Percentiles rank a stretch among this genome's conserved stretches.
phyloP scores from a whole-genome alignment of 2,113 vertebrate genomes.

The Notothenia coriiceps region DNA sequence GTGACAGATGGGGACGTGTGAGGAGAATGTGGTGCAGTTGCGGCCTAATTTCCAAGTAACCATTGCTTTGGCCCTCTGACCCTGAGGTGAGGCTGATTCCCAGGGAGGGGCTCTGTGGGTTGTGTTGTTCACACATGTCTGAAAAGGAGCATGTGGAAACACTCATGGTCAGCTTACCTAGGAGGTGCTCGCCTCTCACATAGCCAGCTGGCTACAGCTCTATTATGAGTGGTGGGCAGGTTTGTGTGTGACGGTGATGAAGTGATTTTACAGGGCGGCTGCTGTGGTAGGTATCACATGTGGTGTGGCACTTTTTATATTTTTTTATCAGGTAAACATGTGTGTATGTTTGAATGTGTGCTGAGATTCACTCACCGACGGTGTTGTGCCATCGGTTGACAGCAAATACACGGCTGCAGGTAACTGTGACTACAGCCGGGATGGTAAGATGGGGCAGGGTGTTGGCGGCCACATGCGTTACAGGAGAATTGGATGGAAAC shows the following conservation, averaged over 20 bases:
- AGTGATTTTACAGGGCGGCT: slow-evolving; percentile 66
- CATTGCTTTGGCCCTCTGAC: slow-evolving; percentile 79
- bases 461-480: slow-evolving; percentile 97
- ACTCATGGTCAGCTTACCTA: slow-evolving; percentile 70
- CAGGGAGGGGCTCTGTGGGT: slow-evolving; percentile 73
- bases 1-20: slow-evolving; percentile 85
- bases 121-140: slow-evolving; percentile 83
- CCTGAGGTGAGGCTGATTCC: slow-evolving; percentile 79
- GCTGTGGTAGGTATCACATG: slow-evolving; percentile 61
- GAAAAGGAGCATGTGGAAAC: slow-evolving; percentile 80
- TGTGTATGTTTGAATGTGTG: slow-evolving; percentile 25
- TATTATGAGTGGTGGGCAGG: slow-evolving; percentile 49
- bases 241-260: slow-evolving; percentile 58
- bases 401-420: slow-evolving; percentile 96
- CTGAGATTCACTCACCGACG: slow-evolving; percentile 87
- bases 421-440: slow-evolving; percentile 96
- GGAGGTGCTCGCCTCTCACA: slow-evolving; percentile 54
- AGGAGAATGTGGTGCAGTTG: slow-evolving; percentile 76
- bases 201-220: slow-evolving; percentile 62
- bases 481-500: slow-evolving; percentile 98
- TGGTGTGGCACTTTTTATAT: slow-evolving; percentile 19
- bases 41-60: slow-evolving; percentile 81
- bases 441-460: slow-evolving; percentile 95
- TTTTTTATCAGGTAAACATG: background rate
- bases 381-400: slow-evolving; percentile 99